Evolutionary conservation across 2,113 vertebrate genomes (phyloP).

Genomic region (Bambusicola thoracicus): DNA sequence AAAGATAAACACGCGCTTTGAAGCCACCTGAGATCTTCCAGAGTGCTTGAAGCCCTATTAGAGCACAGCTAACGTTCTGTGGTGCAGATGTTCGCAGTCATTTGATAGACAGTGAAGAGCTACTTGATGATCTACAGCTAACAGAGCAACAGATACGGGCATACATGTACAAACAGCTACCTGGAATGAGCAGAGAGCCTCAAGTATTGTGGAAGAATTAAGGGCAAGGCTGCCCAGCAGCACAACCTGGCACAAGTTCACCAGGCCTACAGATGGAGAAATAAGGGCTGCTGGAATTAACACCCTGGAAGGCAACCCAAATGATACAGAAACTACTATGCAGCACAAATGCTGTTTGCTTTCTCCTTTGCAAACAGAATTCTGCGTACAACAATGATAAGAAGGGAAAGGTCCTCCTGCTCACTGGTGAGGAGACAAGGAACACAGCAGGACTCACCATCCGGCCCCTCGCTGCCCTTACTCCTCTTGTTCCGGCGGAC

Average conservation of each 20-base stretch:
- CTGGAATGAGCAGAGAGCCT: neutral
- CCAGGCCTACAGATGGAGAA: neutral
- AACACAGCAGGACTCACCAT: constrained; percentile 72
- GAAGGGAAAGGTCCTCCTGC: neutral
- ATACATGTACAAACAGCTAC: neutral
- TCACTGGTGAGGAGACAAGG: neutral
- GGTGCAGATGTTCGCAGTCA: neutral
- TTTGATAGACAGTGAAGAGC: neutral
- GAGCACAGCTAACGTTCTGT: neutral
- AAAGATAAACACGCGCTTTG: accelerated
- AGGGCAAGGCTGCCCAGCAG: neutral
- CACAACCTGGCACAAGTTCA: neutral
- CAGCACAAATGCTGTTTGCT: neutral
- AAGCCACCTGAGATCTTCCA: neutral
- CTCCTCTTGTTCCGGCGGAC: constrained; percentile 82
- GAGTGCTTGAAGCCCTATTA: neutral
- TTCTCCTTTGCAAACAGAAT: neutral
- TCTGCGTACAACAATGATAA: neutral
- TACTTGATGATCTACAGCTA: neutral
- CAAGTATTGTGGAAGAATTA: neutral
- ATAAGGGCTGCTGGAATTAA: neutral
- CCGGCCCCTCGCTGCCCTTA: constrained; percentile 81
- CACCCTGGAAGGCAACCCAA: neutral
- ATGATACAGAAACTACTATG: neutral
- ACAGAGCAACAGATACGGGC: neutral